A percentile compares a stretch with the other conserved stretches of the same genome.
phyloP scores from a whole-genome alignment of 92 coral and sea anemone genomes.

The Epizoanthus ramosus region DNA sequence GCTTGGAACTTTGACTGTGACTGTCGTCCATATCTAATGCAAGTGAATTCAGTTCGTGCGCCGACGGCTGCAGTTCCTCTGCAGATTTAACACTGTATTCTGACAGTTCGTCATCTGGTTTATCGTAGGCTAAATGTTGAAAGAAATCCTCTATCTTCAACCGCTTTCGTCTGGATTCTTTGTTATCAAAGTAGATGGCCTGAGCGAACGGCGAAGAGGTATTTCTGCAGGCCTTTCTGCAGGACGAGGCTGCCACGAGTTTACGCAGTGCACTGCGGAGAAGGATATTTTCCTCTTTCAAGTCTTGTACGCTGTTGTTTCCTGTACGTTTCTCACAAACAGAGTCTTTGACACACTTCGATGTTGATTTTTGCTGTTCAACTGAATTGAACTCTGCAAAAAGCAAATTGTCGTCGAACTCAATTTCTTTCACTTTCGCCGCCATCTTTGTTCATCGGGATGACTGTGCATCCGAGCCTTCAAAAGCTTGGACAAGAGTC shows the following conservation, averaged over 20 bases:
- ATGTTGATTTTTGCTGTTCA: conserved; percentile 32
- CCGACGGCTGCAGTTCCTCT: conserved; percentile 62
- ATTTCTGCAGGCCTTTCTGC: conserved; percentile 37
- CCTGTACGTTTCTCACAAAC: conserved; percentile 9
- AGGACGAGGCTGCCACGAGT: conserved; percentile 17
- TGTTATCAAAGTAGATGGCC: conserved; percentile 72
- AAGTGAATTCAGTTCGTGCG: conserved; percentile 48
- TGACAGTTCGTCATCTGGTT: conserved; percentile 31
- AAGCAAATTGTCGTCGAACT: conserved; percentile 80
- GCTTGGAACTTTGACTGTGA: not conserved
- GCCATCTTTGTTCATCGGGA: conserved; percentile 71
- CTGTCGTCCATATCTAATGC: conserved; percentile 32
- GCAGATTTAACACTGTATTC: conserved; percentile 3
- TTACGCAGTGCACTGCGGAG: conserved; percentile 59
- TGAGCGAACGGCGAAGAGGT: conserved; percentile 59
- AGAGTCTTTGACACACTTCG: conserved; percentile 15
- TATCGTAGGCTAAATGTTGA: conserved; percentile 38
- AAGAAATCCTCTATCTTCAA: conserved; percentile 68
- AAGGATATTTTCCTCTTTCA: conserved; percentile 75
- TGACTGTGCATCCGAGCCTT: not conserved
- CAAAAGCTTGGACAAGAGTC: not conserved
- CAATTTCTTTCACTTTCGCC: conserved; percentile 58
- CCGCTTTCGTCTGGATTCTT: conserved; percentile 58
- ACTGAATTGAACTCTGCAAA: conserved; percentile 78
- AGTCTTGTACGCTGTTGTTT: conserved; percentile 40